These are phyloP conservation scores for Heterotis niloticus DNA, from an alignment of 2,113 vertebrate genomes.

Conservation along the genomic window DNA sequence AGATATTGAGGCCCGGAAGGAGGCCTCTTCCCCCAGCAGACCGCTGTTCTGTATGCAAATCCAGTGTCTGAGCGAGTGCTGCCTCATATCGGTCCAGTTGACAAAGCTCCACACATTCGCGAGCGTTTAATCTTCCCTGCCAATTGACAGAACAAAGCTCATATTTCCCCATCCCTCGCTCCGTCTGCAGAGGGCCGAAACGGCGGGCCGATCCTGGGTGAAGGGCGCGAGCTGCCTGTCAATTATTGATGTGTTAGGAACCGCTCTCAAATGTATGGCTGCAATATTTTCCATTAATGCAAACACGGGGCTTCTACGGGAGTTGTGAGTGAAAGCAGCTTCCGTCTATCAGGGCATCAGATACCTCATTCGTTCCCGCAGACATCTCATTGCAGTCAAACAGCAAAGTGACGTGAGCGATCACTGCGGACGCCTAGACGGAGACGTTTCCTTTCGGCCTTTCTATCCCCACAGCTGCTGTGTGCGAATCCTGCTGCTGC, in stretches of 20 bases:
- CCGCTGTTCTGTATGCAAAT: constrained; percentile 41
- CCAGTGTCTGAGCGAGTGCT: constrained; percentile 24
- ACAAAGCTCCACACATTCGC: constrained; percentile 18
- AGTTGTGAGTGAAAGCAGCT: too few species aligned
- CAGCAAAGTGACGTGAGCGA: too few species aligned
- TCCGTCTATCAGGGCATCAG: too few species aligned
- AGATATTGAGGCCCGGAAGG: not conserved
- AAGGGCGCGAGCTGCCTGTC: not conserved
- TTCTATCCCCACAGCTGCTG: too few species aligned
- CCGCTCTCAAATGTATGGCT: not conserved
- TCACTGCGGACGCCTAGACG: too few species aligned
- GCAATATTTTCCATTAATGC: too few species aligned
- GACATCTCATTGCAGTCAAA: too few species aligned
- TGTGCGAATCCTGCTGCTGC: too few species aligned
- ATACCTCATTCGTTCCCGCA: too few species aligned
- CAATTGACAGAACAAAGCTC: not conserved
- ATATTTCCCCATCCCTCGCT: not conserved
- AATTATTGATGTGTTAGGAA: not conserved
- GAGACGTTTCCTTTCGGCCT: too few species aligned
- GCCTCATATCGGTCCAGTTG: constrained; percentile 17
- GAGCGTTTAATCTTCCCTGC: not conserved
- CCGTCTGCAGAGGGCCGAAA: not conserved
- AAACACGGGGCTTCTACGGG: too few species aligned
- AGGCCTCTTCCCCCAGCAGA: constrained; percentile 11
- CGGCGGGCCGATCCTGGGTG: not conserved